Percentiles rank a stretch among this genome's conserved stretches.
phyloP scores from a whole-genome alignment of 2,797 vertebrate species.

The Lates japonicus region DNA sequence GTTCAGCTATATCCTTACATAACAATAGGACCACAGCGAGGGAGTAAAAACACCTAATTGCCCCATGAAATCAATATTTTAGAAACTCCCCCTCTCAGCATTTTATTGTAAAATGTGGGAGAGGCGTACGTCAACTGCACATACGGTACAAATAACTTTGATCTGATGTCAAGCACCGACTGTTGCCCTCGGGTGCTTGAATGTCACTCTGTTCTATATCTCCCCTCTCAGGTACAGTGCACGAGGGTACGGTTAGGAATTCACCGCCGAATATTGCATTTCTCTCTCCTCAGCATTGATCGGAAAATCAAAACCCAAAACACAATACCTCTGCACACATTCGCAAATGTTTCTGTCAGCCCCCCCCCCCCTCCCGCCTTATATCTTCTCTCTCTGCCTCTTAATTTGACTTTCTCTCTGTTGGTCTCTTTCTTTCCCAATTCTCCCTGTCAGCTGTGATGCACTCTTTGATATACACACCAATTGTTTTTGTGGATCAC shows the following conservation, averaged over 20 bases:
- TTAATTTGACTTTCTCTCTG: slow-evolving; percentile 59
- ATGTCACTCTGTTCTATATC: slow-evolving; percentile 40
- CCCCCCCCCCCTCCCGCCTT: not conserved
- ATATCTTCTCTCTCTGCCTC: slow-evolving; percentile 26
- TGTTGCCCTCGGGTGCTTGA: slow-evolving; percentile 10
- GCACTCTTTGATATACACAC: slow-evolving; percentile 60
- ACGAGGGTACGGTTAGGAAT: slow-evolving; percentile 34
- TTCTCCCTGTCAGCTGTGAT: slow-evolving; percentile 64
- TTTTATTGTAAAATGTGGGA: slow-evolving; percentile 25
- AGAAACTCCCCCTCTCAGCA: slow-evolving; percentile 23
- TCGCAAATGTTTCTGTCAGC: slow-evolving; percentile 34
- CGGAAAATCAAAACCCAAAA: slow-evolving; percentile 66
- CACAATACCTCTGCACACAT: slow-evolving; percentile 56
- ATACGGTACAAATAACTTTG: slow-evolving; percentile 40
- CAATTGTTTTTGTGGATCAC: slow-evolving; percentile 56
- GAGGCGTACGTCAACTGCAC: slow-evolving; percentile 4
- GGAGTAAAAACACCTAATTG: slow-evolving; percentile 28
- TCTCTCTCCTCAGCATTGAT: slow-evolving; percentile 71
- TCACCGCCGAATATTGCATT: slow-evolving; percentile 65
- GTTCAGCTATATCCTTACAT: not conserved
- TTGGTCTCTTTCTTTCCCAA: slow-evolving; percentile 55
- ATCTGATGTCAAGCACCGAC: slow-evolving; percentile 20
- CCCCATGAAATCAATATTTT: slow-evolving; percentile 58
- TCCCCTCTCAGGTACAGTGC: slow-evolving; percentile 15
- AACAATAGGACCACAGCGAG: not conserved